Conservation (phyloP, 2,113 vertebrate genomes). For the Amphiprion ocellaris region DNA sequence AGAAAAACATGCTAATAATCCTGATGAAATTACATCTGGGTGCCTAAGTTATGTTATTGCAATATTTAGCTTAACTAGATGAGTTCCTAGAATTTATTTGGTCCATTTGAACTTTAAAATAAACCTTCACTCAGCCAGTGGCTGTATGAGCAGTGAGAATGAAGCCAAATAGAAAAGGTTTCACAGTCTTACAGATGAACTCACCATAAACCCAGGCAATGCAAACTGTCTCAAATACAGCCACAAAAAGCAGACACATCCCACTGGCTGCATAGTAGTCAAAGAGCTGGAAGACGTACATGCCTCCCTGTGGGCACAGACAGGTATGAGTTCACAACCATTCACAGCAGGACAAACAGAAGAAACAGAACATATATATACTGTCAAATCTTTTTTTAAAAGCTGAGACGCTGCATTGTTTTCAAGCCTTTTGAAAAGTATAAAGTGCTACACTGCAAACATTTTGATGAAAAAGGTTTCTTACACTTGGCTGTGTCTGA, state of each 20-base stretch:
- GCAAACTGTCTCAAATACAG: slow-evolving; percentile 94
- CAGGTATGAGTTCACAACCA: slow-evolving; percentile 16
- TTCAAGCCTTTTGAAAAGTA: not conserved
- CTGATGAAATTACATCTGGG: not conserved
- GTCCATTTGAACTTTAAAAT: too few relatives aligned
- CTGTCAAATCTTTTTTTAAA: not conserved
- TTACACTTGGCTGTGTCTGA: not conserved
- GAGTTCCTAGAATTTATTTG: too few relatives aligned
- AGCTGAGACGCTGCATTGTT: not conserved
- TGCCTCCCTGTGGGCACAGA: slow-evolving; percentile 89
- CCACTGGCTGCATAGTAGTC: slow-evolving; percentile 98
- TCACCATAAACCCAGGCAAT: slow-evolving; percentile 97
- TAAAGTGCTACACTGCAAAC: not conserved
- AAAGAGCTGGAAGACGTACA: slow-evolving; percentile 98
- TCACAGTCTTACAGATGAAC: slow-evolving; percentile 58
- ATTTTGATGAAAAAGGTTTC: not conserved
- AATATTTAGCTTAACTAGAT: too few relatives aligned
- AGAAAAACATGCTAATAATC: not conserved
- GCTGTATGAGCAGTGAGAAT: not conserved
- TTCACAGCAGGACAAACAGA: not conserved
- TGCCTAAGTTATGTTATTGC: too few relatives aligned
- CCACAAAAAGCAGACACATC: slow-evolving; percentile 96
- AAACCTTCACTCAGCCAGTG: too few relatives aligned
- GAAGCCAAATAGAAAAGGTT: slow-evolving; percentile 1
- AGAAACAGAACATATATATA: not conserved